phyloP scores from a whole-genome alignment of 2,888 invertebrate species.

The Andricus quercusramuli region DNA sequence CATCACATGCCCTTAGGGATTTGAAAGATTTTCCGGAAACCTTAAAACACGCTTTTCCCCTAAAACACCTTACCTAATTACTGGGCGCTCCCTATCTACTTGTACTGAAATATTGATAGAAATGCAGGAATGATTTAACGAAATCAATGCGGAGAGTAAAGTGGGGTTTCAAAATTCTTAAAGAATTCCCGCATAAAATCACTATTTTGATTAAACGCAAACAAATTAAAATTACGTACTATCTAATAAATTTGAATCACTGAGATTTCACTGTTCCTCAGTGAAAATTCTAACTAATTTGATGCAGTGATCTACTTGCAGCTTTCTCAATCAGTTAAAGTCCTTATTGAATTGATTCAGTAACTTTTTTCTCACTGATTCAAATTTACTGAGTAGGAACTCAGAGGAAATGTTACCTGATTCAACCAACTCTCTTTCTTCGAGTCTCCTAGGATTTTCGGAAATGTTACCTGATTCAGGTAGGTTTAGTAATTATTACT shows the following conservation, averaged over 20 bases:
- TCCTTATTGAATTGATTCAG: neutral
- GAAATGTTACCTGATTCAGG: neutral
- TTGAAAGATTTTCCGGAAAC: too few species aligned
- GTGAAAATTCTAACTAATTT: conserved; percentile 3
- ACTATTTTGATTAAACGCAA: neutral
- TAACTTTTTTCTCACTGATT: neutral
- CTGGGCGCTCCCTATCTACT: too few species aligned
- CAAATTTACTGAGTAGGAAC: neutral
- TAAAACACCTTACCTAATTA: too few species aligned
- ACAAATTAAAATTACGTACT: neutral
- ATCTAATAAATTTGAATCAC: neutral
- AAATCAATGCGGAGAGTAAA: too few species aligned
- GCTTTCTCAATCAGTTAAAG: neutral
- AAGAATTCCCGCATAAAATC: too few species aligned
- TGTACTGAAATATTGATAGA: too few species aligned
- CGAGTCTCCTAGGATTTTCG: neutral
- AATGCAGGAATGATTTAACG: too few species aligned
- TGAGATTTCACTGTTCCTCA: neutral
- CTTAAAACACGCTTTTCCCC: too few species aligned
- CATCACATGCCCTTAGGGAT: too few species aligned
- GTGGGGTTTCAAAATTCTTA: too few species aligned
- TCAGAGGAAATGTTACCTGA: neutral
- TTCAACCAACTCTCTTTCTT: neutral
- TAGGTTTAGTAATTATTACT: too few species aligned
- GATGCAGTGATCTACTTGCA: neutral